A percentile compares a stretch with the other conserved stretches of the same genome.
These are phyloP conservation scores for Lithophane socia DNA, from an alignment of 2,888 invertebrate genomes.

Conservation along the genomic window DNA sequence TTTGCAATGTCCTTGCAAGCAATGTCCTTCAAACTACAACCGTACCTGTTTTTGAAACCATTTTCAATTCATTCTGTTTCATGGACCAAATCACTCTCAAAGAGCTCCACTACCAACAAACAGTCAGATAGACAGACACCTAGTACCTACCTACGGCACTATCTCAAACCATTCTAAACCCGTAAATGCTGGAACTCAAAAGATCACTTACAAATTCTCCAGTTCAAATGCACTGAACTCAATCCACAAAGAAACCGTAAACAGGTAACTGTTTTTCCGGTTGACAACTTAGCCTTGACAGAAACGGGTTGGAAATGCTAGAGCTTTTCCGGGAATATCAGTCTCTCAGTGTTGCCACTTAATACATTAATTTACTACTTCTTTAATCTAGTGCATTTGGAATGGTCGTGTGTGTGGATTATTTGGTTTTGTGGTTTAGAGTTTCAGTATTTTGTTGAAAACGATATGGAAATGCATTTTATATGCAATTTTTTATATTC, in stretches of 20 bases:
- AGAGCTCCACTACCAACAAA: not conserved
- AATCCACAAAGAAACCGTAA: constrained; percentile 27
- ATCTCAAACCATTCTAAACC: not conserved
- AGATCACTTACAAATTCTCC: not conserved
- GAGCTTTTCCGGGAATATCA: constrained; percentile 34
- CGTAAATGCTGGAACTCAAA: not conserved
- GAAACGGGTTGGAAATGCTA: constrained; percentile 29
- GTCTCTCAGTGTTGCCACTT: constrained; percentile 29
- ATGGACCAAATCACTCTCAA: not conserved
- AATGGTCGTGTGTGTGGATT: not conserved
- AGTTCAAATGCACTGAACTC: constrained; percentile 28
- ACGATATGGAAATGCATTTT: not conserved
- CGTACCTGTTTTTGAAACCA: not conserved
- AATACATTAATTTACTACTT: constrained; percentile 39
- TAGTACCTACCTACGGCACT: not conserved
- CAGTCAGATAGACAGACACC: too few species aligned
- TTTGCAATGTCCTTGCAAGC: not conserved
- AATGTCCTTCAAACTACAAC: not conserved
- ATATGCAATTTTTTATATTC: not conserved
- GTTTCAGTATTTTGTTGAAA: not conserved
- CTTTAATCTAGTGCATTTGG: not conserved
- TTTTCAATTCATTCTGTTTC: not conserved
- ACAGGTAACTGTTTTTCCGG: constrained; percentile 28
- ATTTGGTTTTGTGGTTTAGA: not conserved
- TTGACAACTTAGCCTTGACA: constrained; percentile 51